These are phyloP conservation scores for Solea solea DNA, from an alignment of 2,113 vertebrate genomes.

Conservation along the genomic window DNA sequence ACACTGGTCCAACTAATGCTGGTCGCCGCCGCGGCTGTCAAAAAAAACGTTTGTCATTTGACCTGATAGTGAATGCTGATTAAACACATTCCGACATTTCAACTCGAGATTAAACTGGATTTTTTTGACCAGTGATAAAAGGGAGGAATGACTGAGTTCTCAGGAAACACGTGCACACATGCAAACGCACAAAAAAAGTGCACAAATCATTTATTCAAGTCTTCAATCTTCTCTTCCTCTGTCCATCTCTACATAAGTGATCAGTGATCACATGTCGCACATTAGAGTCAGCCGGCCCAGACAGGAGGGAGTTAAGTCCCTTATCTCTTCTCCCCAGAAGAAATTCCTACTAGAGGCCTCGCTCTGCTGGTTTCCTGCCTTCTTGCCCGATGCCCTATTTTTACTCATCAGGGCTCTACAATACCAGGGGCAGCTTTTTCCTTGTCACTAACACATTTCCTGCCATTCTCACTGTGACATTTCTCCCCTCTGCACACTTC, in stretches of 20 bases:
- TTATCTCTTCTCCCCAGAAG: conserved; percentile 94
- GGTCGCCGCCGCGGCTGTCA: too few species aligned
- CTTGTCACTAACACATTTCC: conserved; percentile 87
- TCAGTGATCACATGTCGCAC: conserved; percentile 70
- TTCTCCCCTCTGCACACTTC: conserved; percentile 64
- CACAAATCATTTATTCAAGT: conserved; percentile 63
- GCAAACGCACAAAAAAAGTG: conserved; percentile 15
- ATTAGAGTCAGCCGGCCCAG: conserved; percentile 69
- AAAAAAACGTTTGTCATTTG: too few species aligned
- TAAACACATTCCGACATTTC: too few species aligned
- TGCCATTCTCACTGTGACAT: conserved; percentile 85
- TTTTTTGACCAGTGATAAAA: too few species aligned
- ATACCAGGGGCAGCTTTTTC: conserved; percentile 94
- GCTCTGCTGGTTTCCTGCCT: conserved; percentile 92
- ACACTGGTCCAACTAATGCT: too few species aligned
- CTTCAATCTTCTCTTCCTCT: conserved; percentile 63
- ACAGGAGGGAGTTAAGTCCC: conserved; percentile 89
- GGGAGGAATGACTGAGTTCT: conserved; percentile 43
- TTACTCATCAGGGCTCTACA: conserved; percentile 87
- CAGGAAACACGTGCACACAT: conserved; percentile 6
- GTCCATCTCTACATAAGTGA: conserved; percentile 67
- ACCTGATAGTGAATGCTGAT: too few species aligned
- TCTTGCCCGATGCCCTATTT: conserved; percentile 96
- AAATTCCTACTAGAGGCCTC: conserved; percentile 92
- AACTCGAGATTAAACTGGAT: too few species aligned